Base-by-base conservation (phyloP, 2,888 invertebrate genomes). In the Nemapogon koenigi region DNA sequence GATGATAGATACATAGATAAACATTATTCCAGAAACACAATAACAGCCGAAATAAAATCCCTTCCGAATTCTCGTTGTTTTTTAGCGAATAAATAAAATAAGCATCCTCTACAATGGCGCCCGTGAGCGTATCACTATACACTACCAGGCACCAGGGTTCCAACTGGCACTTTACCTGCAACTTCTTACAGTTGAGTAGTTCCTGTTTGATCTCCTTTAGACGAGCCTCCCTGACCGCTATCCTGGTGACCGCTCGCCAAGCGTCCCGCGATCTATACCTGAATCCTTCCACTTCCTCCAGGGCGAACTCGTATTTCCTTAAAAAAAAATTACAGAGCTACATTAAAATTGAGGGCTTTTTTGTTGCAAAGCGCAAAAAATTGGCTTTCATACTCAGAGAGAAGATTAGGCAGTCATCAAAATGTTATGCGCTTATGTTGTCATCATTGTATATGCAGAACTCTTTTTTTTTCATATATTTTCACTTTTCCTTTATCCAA, bases 221-320 rank as follows among this genome's bases (percentile, higher is more conserved):
- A 15, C 98, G 81, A 0, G 97, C 97, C 66, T 98, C 97, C 32
- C 94, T 82, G 2, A 99, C 90, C 0, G 97, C 96, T 42, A 94
- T 89, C 52, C 90, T 86, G 0, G 98, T 98, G 6, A 97, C 94
- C 1, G 96, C 91, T 53, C 91, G 86, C 90, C 97, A 91, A 3
- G 96, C 98, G 80, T 99, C 98, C 57, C 90, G 86, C 0, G 97
- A 91, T 49, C 99, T 82, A 72, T 99, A 97, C 45, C 92, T 82
- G 66, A 99, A 98, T 0, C 97, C 91, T 61, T 98, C 97, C 35
- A 99, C 90, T 72, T 99, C 97, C 44, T 95, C 91, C 65, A 98
- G 81, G 52, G 91, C 91, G 61, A 99, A 97, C 58, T 94, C 88
- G 69, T 96, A 99, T 40, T 92, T 90, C 62, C 91, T 92, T 51